These are phyloP conservation scores for Lepidurus packardi DNA, from an alignment of 1,140 invertebrate species.

Conservation along the genomic window DNA sequence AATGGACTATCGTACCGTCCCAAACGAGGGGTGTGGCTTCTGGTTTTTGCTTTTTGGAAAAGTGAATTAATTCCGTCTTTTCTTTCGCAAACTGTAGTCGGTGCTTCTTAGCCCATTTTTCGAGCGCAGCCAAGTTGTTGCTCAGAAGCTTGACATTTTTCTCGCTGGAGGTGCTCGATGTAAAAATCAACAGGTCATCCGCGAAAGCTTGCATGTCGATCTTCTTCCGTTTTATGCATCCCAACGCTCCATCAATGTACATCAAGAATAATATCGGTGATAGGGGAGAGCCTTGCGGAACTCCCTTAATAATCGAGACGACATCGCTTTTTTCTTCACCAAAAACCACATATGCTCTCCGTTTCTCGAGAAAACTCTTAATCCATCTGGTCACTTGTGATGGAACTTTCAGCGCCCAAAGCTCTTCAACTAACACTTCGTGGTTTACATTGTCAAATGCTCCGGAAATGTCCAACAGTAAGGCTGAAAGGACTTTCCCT, in stretches of 20 bases:
- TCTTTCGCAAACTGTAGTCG: neutral
- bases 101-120: conserved; percentile 6
- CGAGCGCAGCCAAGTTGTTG: neutral
- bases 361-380: neutral
- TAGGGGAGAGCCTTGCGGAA: conserved; percentile 18
- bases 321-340: neutral
- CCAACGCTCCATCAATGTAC: neutral
- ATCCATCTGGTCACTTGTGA: neutral
- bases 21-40: neutral
- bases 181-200: conserved; percentile 4
- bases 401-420: conserved; percentile 1
- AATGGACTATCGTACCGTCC: conserved; percentile 2
- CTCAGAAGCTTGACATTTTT: conserved; percentile 22
- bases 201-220: conserved; percentile 2
- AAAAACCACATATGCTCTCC: neutral
- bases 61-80: conserved; percentile 27
- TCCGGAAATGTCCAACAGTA: neutral
- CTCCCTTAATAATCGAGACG: neutral
- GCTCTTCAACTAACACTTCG: neutral
- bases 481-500: conserved; percentile 20
- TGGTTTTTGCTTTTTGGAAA: neutral
- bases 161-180: neutral
- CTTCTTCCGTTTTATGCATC: neutral
- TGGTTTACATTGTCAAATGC: conserved; percentile 28
- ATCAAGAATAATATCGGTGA: conserved; percentile 13